phyloP scores from a whole-genome alignment of 2,113 vertebrate species.

The Sphaerodactylus townsendi region DNA sequence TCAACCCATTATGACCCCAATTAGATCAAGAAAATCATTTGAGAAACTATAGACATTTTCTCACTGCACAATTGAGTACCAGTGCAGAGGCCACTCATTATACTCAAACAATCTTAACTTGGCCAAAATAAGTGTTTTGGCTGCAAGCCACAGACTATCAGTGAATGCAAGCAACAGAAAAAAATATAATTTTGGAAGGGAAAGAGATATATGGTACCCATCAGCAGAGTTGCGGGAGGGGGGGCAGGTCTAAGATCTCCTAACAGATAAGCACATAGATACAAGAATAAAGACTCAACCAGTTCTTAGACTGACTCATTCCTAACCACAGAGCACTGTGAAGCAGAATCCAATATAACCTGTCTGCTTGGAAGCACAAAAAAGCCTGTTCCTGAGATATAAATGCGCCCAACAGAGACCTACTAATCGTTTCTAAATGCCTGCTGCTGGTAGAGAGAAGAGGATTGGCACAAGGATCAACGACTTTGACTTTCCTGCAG shows the following conservation, averaged over 20 bases:
- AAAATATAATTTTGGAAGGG: not conserved
- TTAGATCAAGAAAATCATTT: not conserved
- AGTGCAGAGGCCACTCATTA: not conserved
- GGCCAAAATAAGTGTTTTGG: not conserved
- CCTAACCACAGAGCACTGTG: not conserved
- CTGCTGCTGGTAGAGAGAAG: slow-evolving; percentile 23
- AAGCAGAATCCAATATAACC: slow-evolving; percentile 12
- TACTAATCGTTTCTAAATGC: slow-evolving; percentile 41
- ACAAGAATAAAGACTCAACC: not conserved
- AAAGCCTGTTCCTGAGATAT: slow-evolving; percentile 24
- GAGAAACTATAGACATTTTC: not conserved
- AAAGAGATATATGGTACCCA: not conserved
- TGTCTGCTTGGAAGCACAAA: slow-evolving; percentile 38
- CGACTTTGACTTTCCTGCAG: slow-evolving; percentile 15
- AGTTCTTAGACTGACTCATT: not conserved
- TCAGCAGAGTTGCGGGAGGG: not conserved
- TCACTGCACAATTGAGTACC: not conserved
- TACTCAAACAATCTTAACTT: not conserved
- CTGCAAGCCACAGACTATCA: not conserved
- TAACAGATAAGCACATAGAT: not conserved
- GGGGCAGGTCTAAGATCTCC: not conserved
- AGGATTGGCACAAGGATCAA: slow-evolving; percentile 27
- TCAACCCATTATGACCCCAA: not conserved
- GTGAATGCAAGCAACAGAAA: not conserved
- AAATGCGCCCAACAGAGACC: slow-evolving; percentile 25